phyloP scores from a whole-genome alignment of 2,797 vertebrate species.

The Zalophus californianus region DNA sequence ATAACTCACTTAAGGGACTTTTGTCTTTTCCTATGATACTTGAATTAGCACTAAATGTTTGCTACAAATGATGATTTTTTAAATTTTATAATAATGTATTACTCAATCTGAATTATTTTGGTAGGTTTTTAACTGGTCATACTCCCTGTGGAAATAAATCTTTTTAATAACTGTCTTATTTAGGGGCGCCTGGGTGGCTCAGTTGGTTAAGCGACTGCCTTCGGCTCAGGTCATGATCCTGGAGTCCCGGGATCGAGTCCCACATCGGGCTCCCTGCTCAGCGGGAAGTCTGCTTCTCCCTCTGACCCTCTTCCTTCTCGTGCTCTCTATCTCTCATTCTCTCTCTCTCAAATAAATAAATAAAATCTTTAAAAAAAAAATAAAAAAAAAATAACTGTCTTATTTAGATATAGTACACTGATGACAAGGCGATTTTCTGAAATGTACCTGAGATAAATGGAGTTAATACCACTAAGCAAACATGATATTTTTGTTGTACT shows the following conservation, averaged over 20 bases:
- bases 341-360: too few relatives aligned
- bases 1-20: not conserved
- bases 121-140: not conserved
- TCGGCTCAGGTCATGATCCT: too few relatives aligned
- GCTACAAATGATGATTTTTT: not conserved
- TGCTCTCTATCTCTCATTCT: too few relatives aligned
- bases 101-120: slow-evolving; percentile 15
- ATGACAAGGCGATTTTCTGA: not conserved
- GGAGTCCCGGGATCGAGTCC: too few relatives aligned
- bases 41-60: slow-evolving; percentile 32
- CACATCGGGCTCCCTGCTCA: too few relatives aligned
- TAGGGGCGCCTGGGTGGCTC: too few relatives aligned
- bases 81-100: slow-evolving; percentile 2
- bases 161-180: not conserved
- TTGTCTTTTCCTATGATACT: not conserved
- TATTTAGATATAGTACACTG: not conserved
- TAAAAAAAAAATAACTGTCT: not conserved
- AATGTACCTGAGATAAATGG: slow-evolving; percentile 85
- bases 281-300: too few relatives aligned
- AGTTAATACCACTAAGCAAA: slow-evolving; percentile 88
- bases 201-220: too few relatives aligned
- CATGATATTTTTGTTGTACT: slow-evolving; percentile 88
- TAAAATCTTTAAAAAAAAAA: too few relatives aligned
- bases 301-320: too few relatives aligned
- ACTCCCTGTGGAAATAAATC: not conserved